These are phyloP conservation scores for Neolamprologus sp. DNA, from an alignment of 2,113 vertebrate genomes.

Conservation along the genomic window DNA sequence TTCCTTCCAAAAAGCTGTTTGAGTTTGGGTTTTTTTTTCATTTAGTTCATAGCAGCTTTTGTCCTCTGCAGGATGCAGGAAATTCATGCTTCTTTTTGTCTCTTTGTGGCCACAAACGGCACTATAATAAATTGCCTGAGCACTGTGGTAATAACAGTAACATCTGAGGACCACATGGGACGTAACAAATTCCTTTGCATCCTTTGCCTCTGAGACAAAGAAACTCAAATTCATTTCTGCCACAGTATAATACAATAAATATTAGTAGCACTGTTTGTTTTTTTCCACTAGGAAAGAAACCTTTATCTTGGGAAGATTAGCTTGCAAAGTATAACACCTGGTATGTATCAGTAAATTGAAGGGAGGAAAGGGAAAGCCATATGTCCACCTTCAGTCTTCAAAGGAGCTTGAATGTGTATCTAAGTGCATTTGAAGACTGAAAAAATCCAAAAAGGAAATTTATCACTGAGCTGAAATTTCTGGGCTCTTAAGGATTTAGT, in stretches of 20 bases:
- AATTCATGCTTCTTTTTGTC: neutral
- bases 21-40: rapidly evolving
- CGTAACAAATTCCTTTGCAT: neutral
- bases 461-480: slow-evolving; percentile 56
- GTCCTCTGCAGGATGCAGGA: neutral
- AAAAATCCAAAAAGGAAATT: slow-evolving; percentile 60
- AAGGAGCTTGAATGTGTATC: slow-evolving; percentile 50
- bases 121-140: slow-evolving; percentile 35
- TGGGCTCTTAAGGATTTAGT: slow-evolving; percentile 46
- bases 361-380: slow-evolving; percentile 54
- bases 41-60: neutral
- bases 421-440: slow-evolving; percentile 54
- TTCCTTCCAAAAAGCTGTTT: neutral
- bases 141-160: slow-evolving; percentile 38
- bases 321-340: slow-evolving; percentile 62
- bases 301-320: slow-evolving; percentile 33
- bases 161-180: slow-evolving; percentile 56
- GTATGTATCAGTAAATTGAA: slow-evolving; percentile 63
- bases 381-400: slow-evolving; percentile 62
- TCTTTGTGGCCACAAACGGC: neutral
- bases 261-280: neutral
- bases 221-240: slow-evolving; percentile 12
- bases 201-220: neutral
- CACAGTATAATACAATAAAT: slow-evolving; percentile 8
- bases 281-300: slow-evolving; percentile 8